Percentiles rank a stretch among this genome's conserved stretches.
These are phyloP conservation scores for Acleris literana DNA, from an alignment of 2,888 invertebrate genomes.

Conservation along the genomic window DNA sequence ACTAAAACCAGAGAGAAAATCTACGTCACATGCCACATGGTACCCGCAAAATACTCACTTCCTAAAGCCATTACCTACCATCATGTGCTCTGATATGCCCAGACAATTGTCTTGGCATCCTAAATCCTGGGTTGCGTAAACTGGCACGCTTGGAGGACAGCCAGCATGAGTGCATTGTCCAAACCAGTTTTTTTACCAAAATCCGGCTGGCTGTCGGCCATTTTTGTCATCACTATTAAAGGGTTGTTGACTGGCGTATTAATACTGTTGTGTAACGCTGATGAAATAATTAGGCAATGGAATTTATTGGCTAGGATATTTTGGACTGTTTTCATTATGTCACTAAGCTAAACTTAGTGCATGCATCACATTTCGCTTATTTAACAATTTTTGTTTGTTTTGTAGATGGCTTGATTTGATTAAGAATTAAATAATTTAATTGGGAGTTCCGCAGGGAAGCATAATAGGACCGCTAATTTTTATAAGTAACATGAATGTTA, in stretches of 20 bases:
- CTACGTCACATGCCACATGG: too few species aligned
- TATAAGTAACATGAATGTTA: too few species aligned
- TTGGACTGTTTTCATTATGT: too few species aligned
- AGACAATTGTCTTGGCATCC: conserved; percentile 47
- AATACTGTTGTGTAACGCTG: conserved; percentile 14
- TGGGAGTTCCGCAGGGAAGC: too few species aligned
- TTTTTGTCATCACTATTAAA: conserved; percentile 38
- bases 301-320: background rate
- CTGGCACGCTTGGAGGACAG: conserved; percentile 65
- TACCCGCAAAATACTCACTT: background rate
- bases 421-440: too few species aligned
- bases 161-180: conserved; percentile 61
- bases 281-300: conserved; percentile 6
- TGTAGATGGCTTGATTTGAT: too few species aligned
- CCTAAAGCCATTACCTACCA: conserved; percentile 23
- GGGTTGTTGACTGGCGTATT: conserved; percentile 31
- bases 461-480: too few species aligned
- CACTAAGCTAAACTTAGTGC: too few species aligned
- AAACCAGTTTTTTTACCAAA: conserved; percentile 55
- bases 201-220: conserved; percentile 64
- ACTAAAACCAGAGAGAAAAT: too few species aligned
- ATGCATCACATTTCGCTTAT: too few species aligned
- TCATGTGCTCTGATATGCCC: conserved; percentile 43
- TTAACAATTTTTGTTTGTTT: too few species aligned
- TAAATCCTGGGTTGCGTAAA: conserved; percentile 48